phyloP scores from a whole-genome alignment of 1,140 invertebrate genomes.

The Dreissena rostriformis region DNA sequence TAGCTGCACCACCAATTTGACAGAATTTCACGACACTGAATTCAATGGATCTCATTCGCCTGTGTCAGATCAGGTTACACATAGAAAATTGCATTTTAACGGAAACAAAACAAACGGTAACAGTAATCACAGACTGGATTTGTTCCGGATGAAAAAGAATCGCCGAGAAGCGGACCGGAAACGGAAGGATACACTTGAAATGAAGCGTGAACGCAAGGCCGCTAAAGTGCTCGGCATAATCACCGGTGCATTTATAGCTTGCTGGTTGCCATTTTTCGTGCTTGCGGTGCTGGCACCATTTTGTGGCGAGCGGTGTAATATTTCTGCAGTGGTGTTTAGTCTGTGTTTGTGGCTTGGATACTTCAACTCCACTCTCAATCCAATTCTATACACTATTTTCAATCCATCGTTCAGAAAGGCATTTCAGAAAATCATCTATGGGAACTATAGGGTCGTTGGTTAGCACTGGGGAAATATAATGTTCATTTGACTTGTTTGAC shows the following conservation, averaged over 20 bases:
- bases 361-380: conserved; percentile 80
- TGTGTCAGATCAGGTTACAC: conserved; percentile 34
- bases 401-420: conserved; percentile 80
- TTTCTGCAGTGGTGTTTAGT: conserved; percentile 78
- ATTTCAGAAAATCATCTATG: conserved; percentile 72
- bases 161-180: conserved; percentile 68
- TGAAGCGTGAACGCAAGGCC: conserved; percentile 82
- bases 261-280: conserved; percentile 81
- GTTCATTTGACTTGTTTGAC: too few species aligned
- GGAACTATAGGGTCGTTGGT: conserved; percentile 22
- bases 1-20: conserved; percentile 23
- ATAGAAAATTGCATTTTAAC: conserved; percentile 54
- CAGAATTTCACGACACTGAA: conserved; percentile 48
- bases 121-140: conserved; percentile 64
- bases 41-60: conserved; percentile 46
- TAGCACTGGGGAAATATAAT: background rate
- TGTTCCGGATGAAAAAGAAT: conserved; percentile 51
- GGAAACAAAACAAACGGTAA: conserved; percentile 52
- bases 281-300: conserved; percentile 78
- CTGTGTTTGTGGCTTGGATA: conserved; percentile 81
- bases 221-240: conserved; percentile 82
- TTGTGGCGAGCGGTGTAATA: conserved; percentile 63
- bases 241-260: conserved; percentile 80
- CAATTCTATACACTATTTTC: conserved; percentile 82
- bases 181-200: conserved; percentile 80